Evolutionary conservation across 2,888 invertebrate genomes (phyloP).

Genomic region (Xanthorhoe designata): DNA sequence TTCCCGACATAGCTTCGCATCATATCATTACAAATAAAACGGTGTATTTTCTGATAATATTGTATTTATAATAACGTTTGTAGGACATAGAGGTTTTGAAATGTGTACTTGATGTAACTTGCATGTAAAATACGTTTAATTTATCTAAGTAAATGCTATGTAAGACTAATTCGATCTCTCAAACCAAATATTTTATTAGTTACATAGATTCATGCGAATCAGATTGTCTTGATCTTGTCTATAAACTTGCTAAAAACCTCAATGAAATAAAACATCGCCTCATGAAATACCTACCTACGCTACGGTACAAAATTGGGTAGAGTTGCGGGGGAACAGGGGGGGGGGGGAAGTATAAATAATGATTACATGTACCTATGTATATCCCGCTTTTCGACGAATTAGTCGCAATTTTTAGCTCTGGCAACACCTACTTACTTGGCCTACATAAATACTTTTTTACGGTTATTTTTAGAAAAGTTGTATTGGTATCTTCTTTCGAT

Average conservation of each 20-base stretch:
- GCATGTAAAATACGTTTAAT: constrained; percentile 23
- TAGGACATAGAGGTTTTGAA: constrained; percentile 43
- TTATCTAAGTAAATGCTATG: constrained; percentile 14
- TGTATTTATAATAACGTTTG: constrained; percentile 19
- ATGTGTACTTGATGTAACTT: constrained; percentile 56
- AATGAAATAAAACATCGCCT: too few relatives aligned
- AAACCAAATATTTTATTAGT: constrained; percentile 47
- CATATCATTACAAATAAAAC: constrained; percentile 34
- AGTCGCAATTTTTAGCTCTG: too few relatives aligned
- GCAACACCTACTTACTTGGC: too few relatives aligned
- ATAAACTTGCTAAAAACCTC: too few relatives aligned
- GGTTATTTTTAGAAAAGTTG: too few relatives aligned
- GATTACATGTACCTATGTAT: too few relatives aligned
- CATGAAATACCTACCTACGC: too few relatives aligned
- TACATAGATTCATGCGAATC: background rate
- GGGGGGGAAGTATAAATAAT: too few relatives aligned
- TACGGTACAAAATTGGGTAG: too few relatives aligned
- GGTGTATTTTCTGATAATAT: constrained; percentile 42
- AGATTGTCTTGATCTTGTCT: background rate
- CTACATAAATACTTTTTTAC: too few relatives aligned
- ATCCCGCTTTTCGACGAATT: too few relatives aligned
- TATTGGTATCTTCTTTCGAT: background rate
- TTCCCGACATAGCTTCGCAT: constrained; percentile 15
- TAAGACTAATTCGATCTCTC: constrained; percentile 42
- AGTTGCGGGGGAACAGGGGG: too few relatives aligned